A percentile compares a stretch with the other conserved stretches of the same genome.
Conservation (phyloP, 2,888 invertebrate species). For the Stictocephala bisonia region DNA sequence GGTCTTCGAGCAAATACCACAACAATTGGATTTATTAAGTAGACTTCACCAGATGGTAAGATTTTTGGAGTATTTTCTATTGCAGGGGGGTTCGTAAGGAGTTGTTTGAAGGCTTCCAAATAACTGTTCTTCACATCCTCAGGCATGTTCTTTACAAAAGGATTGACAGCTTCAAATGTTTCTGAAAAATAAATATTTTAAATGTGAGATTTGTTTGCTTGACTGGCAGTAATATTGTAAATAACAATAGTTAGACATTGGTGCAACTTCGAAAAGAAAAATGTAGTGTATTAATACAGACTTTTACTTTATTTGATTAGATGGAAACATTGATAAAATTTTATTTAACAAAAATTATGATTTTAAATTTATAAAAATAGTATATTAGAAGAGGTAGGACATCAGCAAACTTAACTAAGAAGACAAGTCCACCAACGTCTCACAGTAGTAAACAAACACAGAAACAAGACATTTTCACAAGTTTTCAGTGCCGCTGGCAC, state of each 20-base stretch:
- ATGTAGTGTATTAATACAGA: too few relatives aligned
- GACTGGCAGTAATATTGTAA: neutral
- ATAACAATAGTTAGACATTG: neutral
- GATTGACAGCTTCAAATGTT: conserved; percentile 27
- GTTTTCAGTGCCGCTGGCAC: too few relatives aligned
- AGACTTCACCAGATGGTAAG: conserved; percentile 6
- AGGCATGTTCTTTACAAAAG: conserved; percentile 29
- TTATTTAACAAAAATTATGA: too few relatives aligned
- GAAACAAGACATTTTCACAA: too few relatives aligned
- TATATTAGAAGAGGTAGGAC: too few relatives aligned
- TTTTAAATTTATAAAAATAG: too few relatives aligned
- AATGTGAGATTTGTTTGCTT: neutral
- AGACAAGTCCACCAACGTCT: too few relatives aligned
- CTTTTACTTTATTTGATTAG: too few relatives aligned
- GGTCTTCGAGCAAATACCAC: conserved; percentile 2
- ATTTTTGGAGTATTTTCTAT: too few relatives aligned
- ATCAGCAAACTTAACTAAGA: too few relatives aligned
- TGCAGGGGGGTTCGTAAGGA: neutral
- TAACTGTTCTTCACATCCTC: conserved; percentile 19
- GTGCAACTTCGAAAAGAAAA: neutral
- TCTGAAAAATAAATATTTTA: conserved; percentile 7
- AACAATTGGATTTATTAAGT: conserved; percentile 4
- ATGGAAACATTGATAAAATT: too few relatives aligned
- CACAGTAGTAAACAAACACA: too few relatives aligned
- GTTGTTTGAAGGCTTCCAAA: conserved; percentile 4